Evolutionary conservation across 2,797 vertebrate genomes (phyloP), one percentile per base, ranked within the genome.

Genomic region (Pangasius mekongensis): DNA sequence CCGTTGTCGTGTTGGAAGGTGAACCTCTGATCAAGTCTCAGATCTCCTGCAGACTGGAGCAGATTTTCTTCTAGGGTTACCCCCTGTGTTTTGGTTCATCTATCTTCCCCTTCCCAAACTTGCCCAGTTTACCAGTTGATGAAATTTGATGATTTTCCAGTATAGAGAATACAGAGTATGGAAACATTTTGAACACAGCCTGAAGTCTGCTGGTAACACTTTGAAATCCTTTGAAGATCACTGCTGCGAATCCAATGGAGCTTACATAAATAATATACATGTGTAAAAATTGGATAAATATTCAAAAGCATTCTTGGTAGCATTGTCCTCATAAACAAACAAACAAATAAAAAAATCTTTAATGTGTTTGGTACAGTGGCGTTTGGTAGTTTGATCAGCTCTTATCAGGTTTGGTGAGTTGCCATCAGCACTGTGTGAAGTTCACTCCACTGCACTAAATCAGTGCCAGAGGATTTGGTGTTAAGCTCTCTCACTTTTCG

Each of bases 401-500:
- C 27, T 9, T 82, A 47, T 64, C 39, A 67, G 82, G 64, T 84
- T 52, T 52, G 83, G 18, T 33, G 30, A 69, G 20, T 24, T 84
- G 64, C 62, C 16, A 67, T 67, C 18, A 67, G 62, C 62, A 33
- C 33, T 43, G 52, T 85, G 36, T 74, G 52, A 74, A 49, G 60
- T 83, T 66, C 8, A 66, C 39, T 66, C 39, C 60, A 83, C 13
- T 82, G 80, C 33, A 83, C 82, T 52, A 22, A 52, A 33, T 84
- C n/a, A 33, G 62, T 24, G n/a, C 43, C 27, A 33, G 47, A 30
- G 39, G 43, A 84, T 84, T 67, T 67, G 62, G 47, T 67, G 43
- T 84, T 84, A 67, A 67, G 43, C 86, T 87, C 86, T 91, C 87
- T 60, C 82, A 84, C 64, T 58, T 74, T 60, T 39, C 22, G 14